Conservation (phyloP, 2,113 vertebrate species). For the Willisornis vidua region DNA sequence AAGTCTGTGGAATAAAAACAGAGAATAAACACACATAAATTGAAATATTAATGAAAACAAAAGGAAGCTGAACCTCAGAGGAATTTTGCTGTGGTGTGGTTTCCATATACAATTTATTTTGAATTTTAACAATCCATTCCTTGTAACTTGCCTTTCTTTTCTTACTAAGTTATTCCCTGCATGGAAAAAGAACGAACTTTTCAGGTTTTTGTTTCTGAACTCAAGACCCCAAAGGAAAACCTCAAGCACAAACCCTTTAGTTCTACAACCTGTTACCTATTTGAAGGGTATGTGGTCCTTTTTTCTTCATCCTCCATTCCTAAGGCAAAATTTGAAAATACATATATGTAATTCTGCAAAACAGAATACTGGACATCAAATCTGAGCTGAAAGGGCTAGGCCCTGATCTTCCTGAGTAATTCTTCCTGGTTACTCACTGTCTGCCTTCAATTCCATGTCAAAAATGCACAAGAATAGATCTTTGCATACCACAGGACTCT, state of each 20-base stretch:
- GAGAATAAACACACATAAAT: neutral
- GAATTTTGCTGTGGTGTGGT: neutral
- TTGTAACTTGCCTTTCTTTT: neutral
- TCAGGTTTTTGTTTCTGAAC: neutral
- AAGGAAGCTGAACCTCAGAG: neutral
- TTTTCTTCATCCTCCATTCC: neutral
- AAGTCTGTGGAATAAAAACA: slow-evolving; percentile 76
- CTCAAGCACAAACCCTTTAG: neutral
- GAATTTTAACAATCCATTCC: neutral
- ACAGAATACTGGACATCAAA: neutral
- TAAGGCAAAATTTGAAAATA: neutral
- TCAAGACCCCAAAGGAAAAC: neutral
- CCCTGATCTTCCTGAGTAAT: neutral
- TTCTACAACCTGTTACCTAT: neutral
- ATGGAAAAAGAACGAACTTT: neutral
- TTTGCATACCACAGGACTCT: neutral
- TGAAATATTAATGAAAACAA: neutral
- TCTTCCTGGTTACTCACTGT: neutral
- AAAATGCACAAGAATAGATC: neutral
- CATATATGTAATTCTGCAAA: neutral
- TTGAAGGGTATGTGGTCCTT: neutral
- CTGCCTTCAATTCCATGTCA: neutral
- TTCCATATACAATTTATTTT: neutral
- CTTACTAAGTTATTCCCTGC: neutral
- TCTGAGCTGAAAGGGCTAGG: neutral